phyloP scores from a whole-genome alignment of 2,797 vertebrate species.

The Melanotaenia maccullochi region DNA sequence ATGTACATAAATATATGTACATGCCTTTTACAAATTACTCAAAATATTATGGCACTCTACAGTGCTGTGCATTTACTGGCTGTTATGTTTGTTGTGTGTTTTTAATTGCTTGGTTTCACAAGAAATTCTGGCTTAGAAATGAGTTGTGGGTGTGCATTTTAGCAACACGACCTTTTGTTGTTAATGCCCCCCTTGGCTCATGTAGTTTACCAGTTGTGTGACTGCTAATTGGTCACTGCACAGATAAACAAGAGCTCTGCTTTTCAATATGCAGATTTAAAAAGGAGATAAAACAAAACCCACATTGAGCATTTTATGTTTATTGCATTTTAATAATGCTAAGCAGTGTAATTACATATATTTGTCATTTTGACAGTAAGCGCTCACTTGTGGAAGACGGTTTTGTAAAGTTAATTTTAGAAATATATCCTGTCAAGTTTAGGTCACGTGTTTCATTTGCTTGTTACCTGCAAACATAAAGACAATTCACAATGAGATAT shows the following conservation, averaged over 20 bases:
- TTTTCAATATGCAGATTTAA: background rate
- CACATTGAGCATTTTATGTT: background rate
- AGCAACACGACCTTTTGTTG: background rate
- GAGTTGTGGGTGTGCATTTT: background rate
- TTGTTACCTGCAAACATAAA: background rate
- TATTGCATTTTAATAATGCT: background rate
- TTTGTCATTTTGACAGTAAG: background rate
- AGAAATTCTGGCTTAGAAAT: background rate
- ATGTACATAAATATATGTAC: no score
- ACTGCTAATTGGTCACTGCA: background rate
- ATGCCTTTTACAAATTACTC: no score
- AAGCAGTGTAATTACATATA: background rate
- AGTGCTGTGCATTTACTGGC: no score
- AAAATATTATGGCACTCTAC: no score
- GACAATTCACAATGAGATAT: background rate
- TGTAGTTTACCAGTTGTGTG: background rate
- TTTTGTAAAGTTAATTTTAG: no score
- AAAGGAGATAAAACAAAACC: background rate
- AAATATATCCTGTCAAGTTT: background rate
- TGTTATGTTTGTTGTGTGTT: slow-evolving; percentile 15
- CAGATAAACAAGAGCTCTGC: background rate
- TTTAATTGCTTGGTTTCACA: slow-evolving; percentile 15
- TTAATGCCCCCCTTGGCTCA: background rate
- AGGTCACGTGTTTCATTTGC: background rate
- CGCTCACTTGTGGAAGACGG: background rate